These are phyloP conservation scores for Drosophila multiciliata DNA, from an alignment of 2,888 invertebrate genomes.

Conservation along the genomic window DNA sequence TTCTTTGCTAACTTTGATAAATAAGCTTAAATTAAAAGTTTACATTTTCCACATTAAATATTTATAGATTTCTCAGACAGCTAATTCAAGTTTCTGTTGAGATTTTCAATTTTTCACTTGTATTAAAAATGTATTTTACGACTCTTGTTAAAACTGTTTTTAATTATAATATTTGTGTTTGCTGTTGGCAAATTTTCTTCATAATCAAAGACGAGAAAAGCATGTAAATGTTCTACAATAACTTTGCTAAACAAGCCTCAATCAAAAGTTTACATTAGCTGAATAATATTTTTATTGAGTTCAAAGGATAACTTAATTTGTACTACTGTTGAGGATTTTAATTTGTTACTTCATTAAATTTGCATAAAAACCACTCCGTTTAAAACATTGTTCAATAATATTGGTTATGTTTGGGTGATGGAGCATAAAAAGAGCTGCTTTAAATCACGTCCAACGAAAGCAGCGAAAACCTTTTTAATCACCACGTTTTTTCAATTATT, in stretches of 20 bases:
- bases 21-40: not conserved
- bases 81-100: not conserved
- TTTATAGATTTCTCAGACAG: too few relatives aligned
- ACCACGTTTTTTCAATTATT: conserved; percentile 8
- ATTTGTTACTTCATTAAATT: not conserved
- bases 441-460: conserved; percentile 28
- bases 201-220: not conserved
- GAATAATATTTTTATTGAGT: not conserved
- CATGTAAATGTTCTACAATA: not conserved
- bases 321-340: not conserved
- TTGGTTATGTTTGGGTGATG: not conserved
- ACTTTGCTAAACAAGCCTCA: not conserved
- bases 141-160: not conserved
- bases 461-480: conserved; percentile 31
- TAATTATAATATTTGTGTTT: not conserved
- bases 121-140: not conserved
- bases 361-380: not conserved
- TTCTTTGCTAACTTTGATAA: not conserved
- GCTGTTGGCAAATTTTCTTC: conserved; percentile 18
- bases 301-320: not conserved
- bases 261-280: not conserved
- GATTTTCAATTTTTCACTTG: not conserved
- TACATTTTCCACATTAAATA: not conserved
- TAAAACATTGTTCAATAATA: not conserved
- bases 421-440: conserved; percentile 5